Evolutionary conservation across 2,888 invertebrate genomes (phyloP).

Genomic region (Amblyteles armatorius): DNA sequence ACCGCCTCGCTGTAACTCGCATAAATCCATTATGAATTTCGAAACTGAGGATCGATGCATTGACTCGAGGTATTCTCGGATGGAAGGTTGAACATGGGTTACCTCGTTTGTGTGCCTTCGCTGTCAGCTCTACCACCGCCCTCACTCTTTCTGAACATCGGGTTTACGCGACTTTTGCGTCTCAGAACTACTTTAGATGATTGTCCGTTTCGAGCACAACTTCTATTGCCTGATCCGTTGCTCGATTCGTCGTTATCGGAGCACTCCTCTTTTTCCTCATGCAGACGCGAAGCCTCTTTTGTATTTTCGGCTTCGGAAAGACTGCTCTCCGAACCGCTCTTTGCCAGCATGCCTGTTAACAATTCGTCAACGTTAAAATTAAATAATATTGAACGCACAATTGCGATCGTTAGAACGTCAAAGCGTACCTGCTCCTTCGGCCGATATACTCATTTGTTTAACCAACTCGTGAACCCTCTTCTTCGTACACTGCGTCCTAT

Average conservation of each 20-base stretch:
- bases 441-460: slow-evolving; percentile 92
- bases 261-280: slow-evolving; percentile 90
- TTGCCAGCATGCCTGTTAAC: slow-evolving; percentile 86
- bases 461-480: slow-evolving; percentile 89
- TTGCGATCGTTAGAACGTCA: neutral
- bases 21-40: neutral
- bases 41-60: too few relatives aligned
- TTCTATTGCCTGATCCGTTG: slow-evolving; percentile 79
- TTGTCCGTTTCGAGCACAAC: slow-evolving; percentile 79
- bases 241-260: slow-evolving; percentile 88
- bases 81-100: slow-evolving; percentile 43
- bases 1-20: slow-evolving; percentile 73
- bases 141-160: slow-evolving; percentile 89
- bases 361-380: neutral
- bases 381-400: neutral
- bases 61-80: too few relatives aligned
- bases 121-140: slow-evolving; percentile 84
- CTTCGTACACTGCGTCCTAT: slow-evolving; percentile 84
- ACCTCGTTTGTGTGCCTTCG: slow-evolving; percentile 82
- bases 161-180: slow-evolving; percentile 89
- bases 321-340: slow-evolving; percentile 96
- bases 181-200: slow-evolving; percentile 86
- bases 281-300: slow-evolving; percentile 90
- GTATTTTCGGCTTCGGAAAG: slow-evolving; percentile 92
- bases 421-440: slow-evolving; percentile 87